These are phyloP conservation scores for Axis porcinus DNA, from an alignment of 2,113 vertebrate species.

Conservation along the genomic window DNA sequence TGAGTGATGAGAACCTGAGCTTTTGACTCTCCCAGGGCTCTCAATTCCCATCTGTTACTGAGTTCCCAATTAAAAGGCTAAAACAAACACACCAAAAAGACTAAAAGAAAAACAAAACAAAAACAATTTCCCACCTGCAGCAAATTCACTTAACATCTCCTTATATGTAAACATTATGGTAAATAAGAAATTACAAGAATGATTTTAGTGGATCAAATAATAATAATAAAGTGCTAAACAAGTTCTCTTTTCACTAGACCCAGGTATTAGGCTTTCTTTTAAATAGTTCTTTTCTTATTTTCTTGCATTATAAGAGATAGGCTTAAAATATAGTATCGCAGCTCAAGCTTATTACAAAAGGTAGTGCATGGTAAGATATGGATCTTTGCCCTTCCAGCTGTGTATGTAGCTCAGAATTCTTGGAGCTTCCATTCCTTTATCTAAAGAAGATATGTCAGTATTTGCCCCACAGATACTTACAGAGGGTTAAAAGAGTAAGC, in stretches of 20 bases:
- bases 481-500: not conserved
- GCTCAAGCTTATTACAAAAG: not conserved
- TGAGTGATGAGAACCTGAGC: not conserved
- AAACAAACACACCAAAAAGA: not conserved
- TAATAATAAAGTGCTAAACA: not conserved
- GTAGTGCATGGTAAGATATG: not conserved
- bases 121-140: not conserved
- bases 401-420: not conserved
- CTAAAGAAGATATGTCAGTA: not conserved
- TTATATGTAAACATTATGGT: not conserved
- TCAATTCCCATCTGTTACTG: not conserved
- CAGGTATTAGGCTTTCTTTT: constrained; percentile 5
- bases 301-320: not conserved
- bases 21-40: not conserved
- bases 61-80: not conserved
- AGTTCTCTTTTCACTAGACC: not conserved
- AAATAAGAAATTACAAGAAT: not conserved
- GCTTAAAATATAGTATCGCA: not conserved
- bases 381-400: not conserved
- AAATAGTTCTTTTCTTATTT: not conserved
- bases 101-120: not conserved
- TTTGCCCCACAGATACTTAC: not conserved
- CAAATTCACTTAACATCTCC: not conserved
- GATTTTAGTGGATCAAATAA: not conserved
- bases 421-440: not conserved